phyloP scores from a whole-genome alignment of 2,113 vertebrate genomes.

The Nyctibius bracteatus region DNA sequence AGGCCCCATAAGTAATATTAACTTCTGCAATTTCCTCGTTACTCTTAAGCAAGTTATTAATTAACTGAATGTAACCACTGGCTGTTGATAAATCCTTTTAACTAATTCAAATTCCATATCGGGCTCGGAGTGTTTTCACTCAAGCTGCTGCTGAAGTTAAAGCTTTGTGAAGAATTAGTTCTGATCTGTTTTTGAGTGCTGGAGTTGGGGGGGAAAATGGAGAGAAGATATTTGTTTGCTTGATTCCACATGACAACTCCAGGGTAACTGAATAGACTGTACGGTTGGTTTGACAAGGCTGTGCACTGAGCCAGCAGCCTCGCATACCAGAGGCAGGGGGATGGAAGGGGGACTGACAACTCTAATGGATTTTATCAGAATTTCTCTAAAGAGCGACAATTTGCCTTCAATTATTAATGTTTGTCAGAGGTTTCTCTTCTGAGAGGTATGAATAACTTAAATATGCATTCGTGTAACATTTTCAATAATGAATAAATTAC shows the following conservation, averaged over 20 bases:
- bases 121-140: neutral
- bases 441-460: constrained; percentile 63
- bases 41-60: constrained; percentile 67
- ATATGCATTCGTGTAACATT: neutral
- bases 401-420: constrained; percentile 63
- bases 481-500: constrained; percentile 29
- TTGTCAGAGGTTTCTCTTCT: constrained; percentile 28
- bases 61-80: constrained; percentile 65
- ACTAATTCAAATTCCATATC: constrained; percentile 43
- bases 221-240: constrained; percentile 68
- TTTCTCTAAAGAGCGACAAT: constrained; percentile 9
- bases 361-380: constrained; percentile 32
- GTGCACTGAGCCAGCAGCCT: constrained; percentile 49
- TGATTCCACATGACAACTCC: constrained; percentile 75
- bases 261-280: constrained; percentile 62
- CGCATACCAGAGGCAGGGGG: constrained; percentile 66
- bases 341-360: constrained; percentile 52
- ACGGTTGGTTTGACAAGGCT: constrained; percentile 65
- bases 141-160: neutral
- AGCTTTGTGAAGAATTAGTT: constrained; percentile 33
- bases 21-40: constrained; percentile 60
- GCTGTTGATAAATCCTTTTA: constrained; percentile 61
- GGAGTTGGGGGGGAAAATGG: neutral
- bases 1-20: constrained; percentile 46
- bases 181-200: constrained; percentile 4